phyloP scores from a whole-genome alignment of 2,797 vertebrate species.

The Nannoperca australis region DNA sequence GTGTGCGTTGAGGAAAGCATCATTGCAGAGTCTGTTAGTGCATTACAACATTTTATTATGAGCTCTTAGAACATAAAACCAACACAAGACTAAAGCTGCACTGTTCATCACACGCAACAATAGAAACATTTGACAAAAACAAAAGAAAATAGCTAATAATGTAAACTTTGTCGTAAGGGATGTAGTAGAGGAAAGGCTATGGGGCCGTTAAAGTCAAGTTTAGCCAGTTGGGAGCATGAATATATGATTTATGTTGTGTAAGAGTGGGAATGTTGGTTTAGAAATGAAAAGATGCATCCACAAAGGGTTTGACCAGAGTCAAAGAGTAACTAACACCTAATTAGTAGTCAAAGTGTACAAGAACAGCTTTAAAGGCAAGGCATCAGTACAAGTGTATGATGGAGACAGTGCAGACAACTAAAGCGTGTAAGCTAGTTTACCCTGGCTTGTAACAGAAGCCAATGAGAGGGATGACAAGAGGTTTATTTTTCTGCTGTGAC shows the following conservation, averaged over 20 bases:
- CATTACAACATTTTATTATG: constrained; percentile 10
- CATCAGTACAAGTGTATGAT: too few relatives aligned
- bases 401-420: too few relatives aligned
- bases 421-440: not conserved
- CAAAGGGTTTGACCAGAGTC: not conserved
- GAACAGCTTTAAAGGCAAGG: too few relatives aligned
- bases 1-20: constrained; percentile 6
- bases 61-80: not conserved
- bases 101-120: not conserved
- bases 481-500: too few relatives aligned
- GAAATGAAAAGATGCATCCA: not conserved
- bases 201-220: not conserved
- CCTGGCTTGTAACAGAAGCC: not conserved
- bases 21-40: not conserved
- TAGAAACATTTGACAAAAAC: not conserved
- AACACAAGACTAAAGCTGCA: not conserved
- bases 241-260: not conserved
- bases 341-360: too few relatives aligned
- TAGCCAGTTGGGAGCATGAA: not conserved
- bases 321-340: too few relatives aligned
- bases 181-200: not conserved
- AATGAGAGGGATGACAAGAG: too few relatives aligned
- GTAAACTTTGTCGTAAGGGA: too few relatives aligned
- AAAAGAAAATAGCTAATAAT: too few relatives aligned
- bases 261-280: too few relatives aligned